Evolutionary conservation across 2,113 vertebrate species (phyloP).

Genomic region (Pogonocichla stellata): DNA sequence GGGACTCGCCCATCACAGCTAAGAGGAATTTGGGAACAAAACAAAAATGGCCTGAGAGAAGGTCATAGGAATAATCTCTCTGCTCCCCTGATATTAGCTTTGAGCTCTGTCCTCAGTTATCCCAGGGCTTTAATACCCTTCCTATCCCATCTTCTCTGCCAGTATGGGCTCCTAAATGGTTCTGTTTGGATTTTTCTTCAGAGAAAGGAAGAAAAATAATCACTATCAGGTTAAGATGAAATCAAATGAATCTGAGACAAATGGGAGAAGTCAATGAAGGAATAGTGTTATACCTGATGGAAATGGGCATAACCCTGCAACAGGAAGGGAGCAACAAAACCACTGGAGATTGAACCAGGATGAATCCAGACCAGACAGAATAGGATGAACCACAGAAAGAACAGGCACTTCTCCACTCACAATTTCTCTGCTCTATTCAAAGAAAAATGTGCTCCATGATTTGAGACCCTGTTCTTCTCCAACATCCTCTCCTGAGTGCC

Average conservation of each 20-base stretch:
- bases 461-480: background rate
- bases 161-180: background rate
- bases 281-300: background rate
- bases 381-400: background rate
- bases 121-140: background rate
- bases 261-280: background rate
- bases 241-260: background rate
- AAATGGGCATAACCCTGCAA: background rate
- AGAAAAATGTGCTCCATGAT: background rate
- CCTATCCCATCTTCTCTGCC: background rate
- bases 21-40: background rate
- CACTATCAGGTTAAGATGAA: background rate
- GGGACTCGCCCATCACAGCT: background rate
- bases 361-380: background rate
- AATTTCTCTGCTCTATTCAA: background rate
- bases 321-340: background rate
- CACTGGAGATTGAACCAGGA: background rate
- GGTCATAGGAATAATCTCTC: background rate
- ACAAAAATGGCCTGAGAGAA: background rate
- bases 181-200: background rate
- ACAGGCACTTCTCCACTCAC: background rate
- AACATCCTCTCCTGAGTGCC: background rate
- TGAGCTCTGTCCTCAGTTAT: background rate
- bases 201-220: background rate
- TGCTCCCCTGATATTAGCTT: background rate